Base-by-base conservation (phyloP, 2,113 vertebrate genomes). In the Boulengerochromis microlepis region DNA sequence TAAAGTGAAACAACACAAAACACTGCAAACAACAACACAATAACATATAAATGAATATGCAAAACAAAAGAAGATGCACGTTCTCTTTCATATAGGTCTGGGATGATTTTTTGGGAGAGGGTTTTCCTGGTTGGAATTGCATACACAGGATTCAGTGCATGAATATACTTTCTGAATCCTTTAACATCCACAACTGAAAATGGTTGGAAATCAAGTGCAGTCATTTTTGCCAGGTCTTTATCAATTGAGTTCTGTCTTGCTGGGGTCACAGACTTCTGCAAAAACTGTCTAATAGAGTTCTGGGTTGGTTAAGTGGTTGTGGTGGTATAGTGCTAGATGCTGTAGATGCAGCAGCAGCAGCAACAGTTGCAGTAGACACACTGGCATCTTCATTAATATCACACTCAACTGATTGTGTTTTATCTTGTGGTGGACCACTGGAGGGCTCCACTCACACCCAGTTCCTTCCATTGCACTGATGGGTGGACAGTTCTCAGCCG, bases 171-270 rank as follows among this genome's bases (percentile, higher is more conserved):
- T 1, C 29, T 19, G 29, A 61, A 61, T 3, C 16, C 29, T 61
- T 19, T 61, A 61, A 61, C 16, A 10, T 33, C 16, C 57, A 33
- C 29, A 61, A 61, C 15, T 61, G 29, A 0, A 33, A 61, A 33
- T 19, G 2, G 5, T 19, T 18, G 57, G 9, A 61, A 61, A 61
- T 61, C 5, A 61, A 61, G 29, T 61, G 29, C 57, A 61, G 15
- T 61, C 0, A 31, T 61, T 61, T 61, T 61, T 31, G 15, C 29
- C 57, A 61, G 26, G 0, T 10, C 29, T 61, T 0, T 61, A 1
- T 61, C 57, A 61, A 6, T 61, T 33, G 57, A 61, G 0, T 61
- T 61, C 29, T 61, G 2, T 61, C 29, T 10, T 57, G 22, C 22
- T 57, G 54, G 22, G 7, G 54, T 56, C 54, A 56, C 22, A 56